Base-by-base conservation (phyloP, 2,888 invertebrate species). In the Ischnus inquisitorius region DNA sequence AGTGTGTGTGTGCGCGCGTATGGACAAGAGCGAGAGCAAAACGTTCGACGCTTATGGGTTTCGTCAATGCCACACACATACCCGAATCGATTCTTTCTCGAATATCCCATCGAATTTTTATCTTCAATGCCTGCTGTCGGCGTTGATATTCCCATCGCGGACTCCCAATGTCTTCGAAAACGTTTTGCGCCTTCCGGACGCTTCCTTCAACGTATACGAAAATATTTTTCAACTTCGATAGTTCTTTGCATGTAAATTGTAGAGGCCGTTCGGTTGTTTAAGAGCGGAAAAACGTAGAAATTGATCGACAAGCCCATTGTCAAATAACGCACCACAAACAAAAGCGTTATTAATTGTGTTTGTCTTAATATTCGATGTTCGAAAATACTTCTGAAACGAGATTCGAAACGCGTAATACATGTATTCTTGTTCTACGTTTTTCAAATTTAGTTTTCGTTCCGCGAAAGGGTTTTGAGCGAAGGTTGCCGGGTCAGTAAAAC, bases 21-120 rank as follows among this genome's bases (percentile, higher is more conserved):
- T 46, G 25, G 51, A 34, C 28, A 22, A 67, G 79, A 74, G 79
- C 77, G 77, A 77, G 80, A 54, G 65, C 80, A 57, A 68, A 76
- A 84, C 77, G 54, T 62, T 80, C 80, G 83, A 80, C 80, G 83
- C 48, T 77, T 83, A 60, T 34, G 34, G 62, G 67, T 83, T 76
- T 83, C 79, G 65, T 72, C 72, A 78, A 78, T 84, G 78, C 81
- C 80, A 80, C 68, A 41, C 54, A 57, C 62, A 68, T 62, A 51
- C 74, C 74, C 74, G 69, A n/a, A 78, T 78, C 57, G 76, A 46
- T 79, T 83, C 65, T 83, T 10, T 78, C 81, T 78, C 76, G 68
- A 83, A 72, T 71, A 46, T 77, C 69, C 69, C 78, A 81, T 81
- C 81, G 78, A 84, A 75, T 75, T 65, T 84, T 84, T 68, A 81